Evolutionary conservation across 2,797 vertebrate genomes (phyloP), one percentile per base, ranked within the genome.

Genomic region (Karalla daura): DNA sequence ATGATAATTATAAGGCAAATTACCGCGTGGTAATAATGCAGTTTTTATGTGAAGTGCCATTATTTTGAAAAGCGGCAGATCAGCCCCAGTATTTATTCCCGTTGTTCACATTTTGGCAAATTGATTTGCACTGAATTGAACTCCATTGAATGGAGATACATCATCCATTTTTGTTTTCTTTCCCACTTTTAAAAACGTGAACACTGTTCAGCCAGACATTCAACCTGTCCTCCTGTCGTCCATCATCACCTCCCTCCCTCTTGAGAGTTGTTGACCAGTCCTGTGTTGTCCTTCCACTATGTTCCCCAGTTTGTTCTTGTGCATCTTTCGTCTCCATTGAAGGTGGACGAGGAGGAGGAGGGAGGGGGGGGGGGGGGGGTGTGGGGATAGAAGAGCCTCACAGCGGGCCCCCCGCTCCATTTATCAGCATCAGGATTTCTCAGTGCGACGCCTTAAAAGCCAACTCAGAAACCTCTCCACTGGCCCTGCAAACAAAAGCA

Each of bases 371-470:
- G 24, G 27, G 63, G 12, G 67, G 27, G 39, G 43, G 32, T 40
- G 3, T 36, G 35, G 37, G 68, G 65, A 78, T 60, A 63, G 81
- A 84, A 75, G 79, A 74, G 88, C 80, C 50, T 85, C 78, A 69
- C 86, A 90, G 87, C 70, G 3, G 76, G 84, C 51, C 69, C n/a
- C 32, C 78, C 35, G 17, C 41, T 86, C 78, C 86, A 88, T 88
- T 89, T 78, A 85, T 89, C 85, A 84, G 82, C 76, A 76, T 80
- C 74, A 66, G 75, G 75, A 80, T 81, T 88, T 88, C 65, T 27
- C 69, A 45, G 73, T 15, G n/a, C 58, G 32, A 47, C 8, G 6
- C 70, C 81, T 87, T 88, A 80, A 87, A 89, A 90, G 84, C 81
- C 75, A 70, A 66, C 66, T 78, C 75, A 30, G 51, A 77, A 74